phyloP scores from a whole-genome alignment of 2,888 invertebrate genomes.

The Pycnomerus fuliginosus region DNA sequence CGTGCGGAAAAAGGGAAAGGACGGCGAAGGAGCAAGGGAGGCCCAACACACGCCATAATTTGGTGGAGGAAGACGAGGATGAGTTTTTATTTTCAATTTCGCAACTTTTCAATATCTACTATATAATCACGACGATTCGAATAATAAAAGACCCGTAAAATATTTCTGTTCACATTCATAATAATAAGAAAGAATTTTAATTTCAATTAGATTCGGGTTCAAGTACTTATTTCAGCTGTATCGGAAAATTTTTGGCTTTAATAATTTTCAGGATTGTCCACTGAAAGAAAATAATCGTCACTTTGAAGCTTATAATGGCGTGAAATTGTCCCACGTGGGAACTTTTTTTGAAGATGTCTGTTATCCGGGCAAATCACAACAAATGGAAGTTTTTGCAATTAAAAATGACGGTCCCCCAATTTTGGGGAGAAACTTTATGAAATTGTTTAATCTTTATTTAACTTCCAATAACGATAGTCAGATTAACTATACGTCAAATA shows the following conservation, averaged over 20 bases:
- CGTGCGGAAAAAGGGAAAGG: slow-evolving; percentile 2
- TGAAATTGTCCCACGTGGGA: background rate
- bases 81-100: background rate
- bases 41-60: too few relatives aligned
- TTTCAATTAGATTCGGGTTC: background rate
- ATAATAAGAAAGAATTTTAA: background rate
- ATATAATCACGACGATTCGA: background rate
- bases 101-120: too few relatives aligned
- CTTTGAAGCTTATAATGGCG: background rate
- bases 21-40: too few relatives aligned
- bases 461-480: background rate
- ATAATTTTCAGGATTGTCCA: background rate
- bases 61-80: slow-evolving; percentile 4
- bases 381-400: background rate
- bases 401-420: background rate
- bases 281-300: background rate
- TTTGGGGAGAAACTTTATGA: too few relatives aligned
- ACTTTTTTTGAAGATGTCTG: background rate
- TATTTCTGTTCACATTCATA: background rate
- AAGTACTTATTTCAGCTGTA: background rate
- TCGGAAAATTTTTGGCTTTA: background rate
- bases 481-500: background rate
- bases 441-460: too few relatives aligned
- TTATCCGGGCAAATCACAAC: background rate
- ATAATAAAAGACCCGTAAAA: background rate